Evolutionary conservation across 2,888 invertebrate species (phyloP), one percentile per base, ranked within the genome.

Genomic region (Euspilapteryx auroguttella): DNA sequence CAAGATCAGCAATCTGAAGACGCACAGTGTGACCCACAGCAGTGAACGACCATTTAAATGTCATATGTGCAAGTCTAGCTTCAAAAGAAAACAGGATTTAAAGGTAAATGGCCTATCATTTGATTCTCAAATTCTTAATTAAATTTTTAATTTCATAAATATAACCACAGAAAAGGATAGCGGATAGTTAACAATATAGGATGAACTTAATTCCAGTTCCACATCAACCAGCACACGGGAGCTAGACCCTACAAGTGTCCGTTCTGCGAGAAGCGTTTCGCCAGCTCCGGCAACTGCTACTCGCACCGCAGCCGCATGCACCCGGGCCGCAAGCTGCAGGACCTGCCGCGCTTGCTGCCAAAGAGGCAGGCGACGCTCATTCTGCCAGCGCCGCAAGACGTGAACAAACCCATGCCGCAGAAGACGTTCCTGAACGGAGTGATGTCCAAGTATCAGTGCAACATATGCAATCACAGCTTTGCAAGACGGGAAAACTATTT

Each of bases 161-260:
- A n/a, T n/a, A n/a, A n/a, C n/a, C n/a, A n/a, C n/a, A n/a, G n/a
- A n/a, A n/a, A n/a, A n/a, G n/a, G n/a, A n/a, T n/a, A n/a, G n/a
- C n/a, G n/a, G n/a, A n/a, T n/a, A n/a, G n/a, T n/a, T n/a, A n/a
- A n/a, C n/a, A n/a, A n/a, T n/a, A n/a, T n/a, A n/a, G n/a, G n/a
- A n/a, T n/a, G n/a, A n/a, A n/a, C n/a, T n/a, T 22, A 29, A 28
- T 76, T 78, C 32, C 59, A 83, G 81, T 86, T 85, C 50, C 86
- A 87, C 47, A 81, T 85, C 44, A 86, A 86, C 50, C 85, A 85
- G 44, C 86, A 87, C 44, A 86, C 86, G n/a, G 86, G 86, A 25
- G 84, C 79, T 3, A 77, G 82, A 43, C 86, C 86, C 13, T 86
- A 85, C 54, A 80, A 84, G 55, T 86, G 86, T 51, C 85, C 85